A percentile compares a stretch with the other conserved stretches of the same genome.
These are phyloP conservation scores for Heliconius erato DNA, from an alignment of 2,888 invertebrate species.

Conservation along the genomic window DNA sequence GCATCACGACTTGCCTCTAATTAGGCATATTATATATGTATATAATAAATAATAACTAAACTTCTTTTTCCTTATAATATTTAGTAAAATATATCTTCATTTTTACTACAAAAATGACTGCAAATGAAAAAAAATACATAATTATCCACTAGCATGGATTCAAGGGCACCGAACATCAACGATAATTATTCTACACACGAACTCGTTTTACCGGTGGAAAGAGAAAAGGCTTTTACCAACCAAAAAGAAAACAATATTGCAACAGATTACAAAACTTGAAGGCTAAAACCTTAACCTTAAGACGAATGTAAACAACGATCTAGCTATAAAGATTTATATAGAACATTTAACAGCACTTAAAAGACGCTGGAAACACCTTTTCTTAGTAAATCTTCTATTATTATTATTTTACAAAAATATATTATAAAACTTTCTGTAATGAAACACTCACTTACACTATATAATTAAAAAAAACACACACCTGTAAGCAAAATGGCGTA, in stretches of 20 bases:
- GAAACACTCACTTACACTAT: conserved; percentile 6
- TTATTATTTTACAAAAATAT: not conserved
- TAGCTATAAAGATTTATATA: not conserved
- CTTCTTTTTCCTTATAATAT: not conserved
- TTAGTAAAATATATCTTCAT: not conserved
- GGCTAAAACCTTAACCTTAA: conserved; percentile 9
- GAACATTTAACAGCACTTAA: not conserved
- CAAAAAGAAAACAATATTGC: not conserved
- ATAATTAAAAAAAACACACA: conserved; percentile 42
- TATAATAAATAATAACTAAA: too few relatives aligned
- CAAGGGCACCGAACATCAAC: conserved; percentile 17
- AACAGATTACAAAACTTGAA: not conserved
- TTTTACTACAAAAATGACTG: not conserved
- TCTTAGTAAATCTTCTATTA: not conserved
- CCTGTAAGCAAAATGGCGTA: conserved; percentile 52
- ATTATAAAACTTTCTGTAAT: not conserved
- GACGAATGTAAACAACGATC: not conserved
- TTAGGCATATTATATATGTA: too few relatives aligned
- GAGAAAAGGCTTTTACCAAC: conserved; percentile 37
- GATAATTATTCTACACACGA: not conserved
- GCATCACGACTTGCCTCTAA: too few relatives aligned
- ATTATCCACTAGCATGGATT: not conserved
- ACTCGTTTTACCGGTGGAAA: conserved; percentile 36
- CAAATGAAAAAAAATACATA: conserved; percentile 4
- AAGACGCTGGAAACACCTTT: not conserved